Percentiles rank a stretch among this genome's conserved stretches.
Conservation (phyloP, 2,113 vertebrate species). For the Dipodomys stephensi region DNA sequence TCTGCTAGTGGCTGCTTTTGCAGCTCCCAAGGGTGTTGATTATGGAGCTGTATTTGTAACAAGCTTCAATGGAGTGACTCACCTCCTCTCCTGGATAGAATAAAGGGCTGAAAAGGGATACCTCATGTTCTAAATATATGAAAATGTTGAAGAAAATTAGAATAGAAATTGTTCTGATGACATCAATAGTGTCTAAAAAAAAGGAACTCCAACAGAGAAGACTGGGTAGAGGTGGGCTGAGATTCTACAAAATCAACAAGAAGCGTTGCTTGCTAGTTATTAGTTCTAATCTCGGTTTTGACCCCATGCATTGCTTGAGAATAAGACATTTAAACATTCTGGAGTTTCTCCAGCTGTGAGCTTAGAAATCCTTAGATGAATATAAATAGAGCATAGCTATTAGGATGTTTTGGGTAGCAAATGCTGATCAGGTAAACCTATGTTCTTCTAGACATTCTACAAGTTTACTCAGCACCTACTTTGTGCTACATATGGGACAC, state of each 20-base stretch:
- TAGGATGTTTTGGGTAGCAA: background rate
- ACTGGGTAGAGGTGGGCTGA: background rate
- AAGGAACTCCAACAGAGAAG: background rate
- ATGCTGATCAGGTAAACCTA: background rate
- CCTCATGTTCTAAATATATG: conserved; percentile 73
- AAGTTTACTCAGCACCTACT: background rate
- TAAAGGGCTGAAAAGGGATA: conserved; percentile 30
- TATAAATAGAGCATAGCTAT: background rate
- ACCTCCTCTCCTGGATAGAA: conserved; percentile 47
- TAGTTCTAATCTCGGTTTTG: conserved; percentile 47
- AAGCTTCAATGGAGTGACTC: conserved; percentile 70
- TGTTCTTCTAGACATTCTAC: background rate
- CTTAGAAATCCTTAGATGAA: conserved; percentile 10
- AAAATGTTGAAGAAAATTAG: conserved; percentile 65
- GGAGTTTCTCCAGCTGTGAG: conserved; percentile 42
- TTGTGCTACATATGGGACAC: background rate
- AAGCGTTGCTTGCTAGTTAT: conserved; percentile 23
- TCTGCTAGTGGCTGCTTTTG: conserved; percentile 30
- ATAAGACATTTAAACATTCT: conserved; percentile 28
- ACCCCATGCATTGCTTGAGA: background rate
- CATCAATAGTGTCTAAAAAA: conserved; percentile 57
- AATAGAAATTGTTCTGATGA: conserved; percentile 73
- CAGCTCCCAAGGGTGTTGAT: background rate
- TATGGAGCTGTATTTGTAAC: background rate
- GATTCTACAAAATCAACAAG: background rate